Percentiles rank a stretch among this genome's conserved stretches.
Conservation (phyloP, 2,888 invertebrate species). For the Orgyia antiqua region DNA sequence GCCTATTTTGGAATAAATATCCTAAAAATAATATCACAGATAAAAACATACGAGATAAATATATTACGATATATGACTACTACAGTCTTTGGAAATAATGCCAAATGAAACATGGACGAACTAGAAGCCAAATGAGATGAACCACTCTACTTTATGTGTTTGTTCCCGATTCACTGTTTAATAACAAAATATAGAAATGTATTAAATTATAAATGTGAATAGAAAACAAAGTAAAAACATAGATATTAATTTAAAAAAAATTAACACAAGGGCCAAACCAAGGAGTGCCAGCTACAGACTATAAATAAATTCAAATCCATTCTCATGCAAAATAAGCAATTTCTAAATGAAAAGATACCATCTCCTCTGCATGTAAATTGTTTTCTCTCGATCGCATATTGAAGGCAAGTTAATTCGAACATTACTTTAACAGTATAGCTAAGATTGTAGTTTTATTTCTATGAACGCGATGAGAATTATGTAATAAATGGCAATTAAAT, state of each 20-base stretch:
- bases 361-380: conserved; percentile 42
- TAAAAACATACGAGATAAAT: conserved; percentile 34
- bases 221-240: conserved; percentile 34
- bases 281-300: conserved; percentile 75
- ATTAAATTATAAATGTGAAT: no score
- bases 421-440: no score
- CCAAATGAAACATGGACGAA: conserved; percentile 32
- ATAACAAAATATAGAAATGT: no score
- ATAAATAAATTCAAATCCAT: conserved; percentile 49
- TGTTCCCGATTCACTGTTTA: conserved; percentile 32
- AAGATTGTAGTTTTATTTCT: no score
- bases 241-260: conserved; percentile 35
- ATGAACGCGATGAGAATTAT: neutral
- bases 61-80: conserved; percentile 42
- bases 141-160: conserved; percentile 21
- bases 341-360: conserved; percentile 49
- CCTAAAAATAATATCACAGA: conserved; percentile 72
- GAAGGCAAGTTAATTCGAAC: no score
- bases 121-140: conserved; percentile 41
- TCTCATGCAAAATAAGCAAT: conserved; percentile 67
- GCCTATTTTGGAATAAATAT: no score
- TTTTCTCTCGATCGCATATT: conserved; percentile 8
- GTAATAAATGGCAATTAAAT: neutral
- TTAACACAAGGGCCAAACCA: conserved; percentile 73
- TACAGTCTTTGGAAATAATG: conserved; percentile 54